Evolutionary conservation across 2,113 vertebrate genomes (phyloP), one percentile per base, ranked within the genome.

Genomic region (Puffinus mauretanicus): DNA sequence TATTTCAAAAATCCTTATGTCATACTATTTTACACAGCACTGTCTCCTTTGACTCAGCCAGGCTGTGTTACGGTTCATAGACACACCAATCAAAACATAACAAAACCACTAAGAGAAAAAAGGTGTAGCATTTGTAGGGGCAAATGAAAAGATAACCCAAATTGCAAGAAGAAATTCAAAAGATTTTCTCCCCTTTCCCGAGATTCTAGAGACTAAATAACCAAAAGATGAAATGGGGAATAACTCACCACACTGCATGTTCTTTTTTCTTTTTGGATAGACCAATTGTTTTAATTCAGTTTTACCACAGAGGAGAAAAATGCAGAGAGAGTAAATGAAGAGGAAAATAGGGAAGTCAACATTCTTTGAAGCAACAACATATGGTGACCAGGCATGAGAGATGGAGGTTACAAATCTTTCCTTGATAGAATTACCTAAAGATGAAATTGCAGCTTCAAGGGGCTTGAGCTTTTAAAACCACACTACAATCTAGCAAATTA

Each of bases 281-380:
- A 66, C 15, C 77, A 90, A 66, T 81, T 96, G 81, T 93, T 95
- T 76, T 92, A 88, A 88, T 90, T 94, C 86, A 42, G 65, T 78
- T 94, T 93, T 95, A 95, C 84, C 85, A 95, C 86, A 90, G 89
- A 91, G 57, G 2, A 91, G 49, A 94, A 94, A 94, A 95, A 93
- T 72, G 80, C 67, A 84, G 72, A n/a, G 66, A 89, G 92, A 92
- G 79, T 87, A 95, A 96, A 97, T 90, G 95, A 95, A 96, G 84
- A 97, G 91, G 64, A 95, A 96, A 95, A 94, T n/a, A 80, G 83
- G 40, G 91, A 94, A 96, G 76, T 88, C 94, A 76, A 96, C 78
- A 71, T 91, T 94, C 94, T 96, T 96, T 97, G 94, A 97, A 96
- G 94, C 57, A 95, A 95, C 82, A 93, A 89, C 96, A 97, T 96